Evolutionary conservation across 1,140 invertebrate genomes (phyloP), one percentile per base, ranked within the genome.

Genomic region (Brachionus angularis): DNA sequence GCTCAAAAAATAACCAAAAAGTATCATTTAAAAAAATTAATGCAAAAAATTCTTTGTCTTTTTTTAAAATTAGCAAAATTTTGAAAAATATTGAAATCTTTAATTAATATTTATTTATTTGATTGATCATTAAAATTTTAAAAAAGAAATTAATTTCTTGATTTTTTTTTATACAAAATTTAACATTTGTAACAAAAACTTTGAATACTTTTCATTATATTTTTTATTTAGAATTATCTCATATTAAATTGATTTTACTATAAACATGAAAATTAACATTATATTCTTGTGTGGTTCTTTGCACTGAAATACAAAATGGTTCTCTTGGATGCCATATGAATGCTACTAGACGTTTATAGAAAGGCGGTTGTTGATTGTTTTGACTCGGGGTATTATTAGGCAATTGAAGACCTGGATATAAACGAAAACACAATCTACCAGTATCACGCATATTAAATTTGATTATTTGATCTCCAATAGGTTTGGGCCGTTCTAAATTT

Each of bases 311-410:
- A 7, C 91, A 89, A 81, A 97, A 94, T 7, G 94, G 94, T 82
- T 96, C 92, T 34, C 87, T 90, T 0, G 93, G 94, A 83, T 97
- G 94, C 80, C 95, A 96, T n/a, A 91, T 95, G 79, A 96, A 96
- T 7, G 93, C 92, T n/a, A 96, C 93, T 1, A 96, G 84, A 74
- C 91, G 80, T 75, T 90, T 84, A 8, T 88, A 86, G 64, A 83
- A 82, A 67, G 84, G 83, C 33, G 79, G 53, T 23, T 55, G 52
- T 5, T 31, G 53, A 39, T 58, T 58, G 7, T 16, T 1, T 23
- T 58, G 53, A 58, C n/a, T n/a, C n/a, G n/a, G 78, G 8, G 84
- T 85, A 79, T 73, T 85, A 81, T 80, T 85, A 84, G 50, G 84
- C 84, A 72, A 86, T 76, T 78, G 73, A 46, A 88, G 84, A 71